Percentiles rank a stretch among this genome's conserved stretches.
Evolutionary conservation across 2,888 invertebrate species (phyloP).

Genomic region (Drosophila pseudotakahashii): DNA sequence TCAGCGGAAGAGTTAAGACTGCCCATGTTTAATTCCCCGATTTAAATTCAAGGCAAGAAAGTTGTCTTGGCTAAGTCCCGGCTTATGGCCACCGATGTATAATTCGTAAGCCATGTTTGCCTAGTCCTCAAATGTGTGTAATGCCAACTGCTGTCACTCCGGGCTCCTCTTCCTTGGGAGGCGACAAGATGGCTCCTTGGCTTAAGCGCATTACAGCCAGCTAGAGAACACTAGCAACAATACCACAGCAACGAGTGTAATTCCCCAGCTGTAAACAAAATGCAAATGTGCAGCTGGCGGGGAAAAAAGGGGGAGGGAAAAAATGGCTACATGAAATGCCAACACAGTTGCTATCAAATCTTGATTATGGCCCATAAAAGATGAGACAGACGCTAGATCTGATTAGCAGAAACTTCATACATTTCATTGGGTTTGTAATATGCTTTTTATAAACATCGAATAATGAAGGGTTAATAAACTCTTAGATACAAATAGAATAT

Average conservation of each 20-base stretch:
- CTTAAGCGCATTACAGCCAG: slow-evolving; percentile 65
- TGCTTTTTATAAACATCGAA: background rate
- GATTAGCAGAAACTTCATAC: slow-evolving; percentile 8
- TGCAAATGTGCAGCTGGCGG: slow-evolving; percentile 55
- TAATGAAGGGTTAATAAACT: no score
- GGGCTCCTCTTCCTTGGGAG: background rate
- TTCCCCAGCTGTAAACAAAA: slow-evolving; percentile 61
- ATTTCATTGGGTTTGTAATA: background rate
- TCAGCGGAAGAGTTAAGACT: background rate
- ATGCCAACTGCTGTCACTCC: slow-evolving; percentile 59
- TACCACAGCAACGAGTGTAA: slow-evolving; percentile 49
- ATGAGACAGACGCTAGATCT: slow-evolving; percentile 14
- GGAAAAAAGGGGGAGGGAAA: background rate
- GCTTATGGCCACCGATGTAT: slow-evolving; percentile 35
- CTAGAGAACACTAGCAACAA: slow-evolving; percentile 29
- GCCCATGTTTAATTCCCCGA: slow-evolving; percentile 17
- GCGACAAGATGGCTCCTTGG: slow-evolving; percentile 35
- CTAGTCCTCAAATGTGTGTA: slow-evolving; percentile 43
- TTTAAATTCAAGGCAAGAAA: slow-evolving; percentile 11
- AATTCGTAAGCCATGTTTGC: slow-evolving; percentile 44
- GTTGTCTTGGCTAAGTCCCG: slow-evolving; percentile 17
- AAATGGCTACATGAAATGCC: slow-evolving; percentile 27
- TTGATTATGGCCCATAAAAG: slow-evolving; percentile 46
- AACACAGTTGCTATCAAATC: slow-evolving; percentile 51
- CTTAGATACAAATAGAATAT: no score